Percentiles rank a stretch among this genome's conserved stretches.
Evolutionary conservation across 1,140 invertebrate species (phyloP).

Genomic region (Gryon sp.): DNA sequence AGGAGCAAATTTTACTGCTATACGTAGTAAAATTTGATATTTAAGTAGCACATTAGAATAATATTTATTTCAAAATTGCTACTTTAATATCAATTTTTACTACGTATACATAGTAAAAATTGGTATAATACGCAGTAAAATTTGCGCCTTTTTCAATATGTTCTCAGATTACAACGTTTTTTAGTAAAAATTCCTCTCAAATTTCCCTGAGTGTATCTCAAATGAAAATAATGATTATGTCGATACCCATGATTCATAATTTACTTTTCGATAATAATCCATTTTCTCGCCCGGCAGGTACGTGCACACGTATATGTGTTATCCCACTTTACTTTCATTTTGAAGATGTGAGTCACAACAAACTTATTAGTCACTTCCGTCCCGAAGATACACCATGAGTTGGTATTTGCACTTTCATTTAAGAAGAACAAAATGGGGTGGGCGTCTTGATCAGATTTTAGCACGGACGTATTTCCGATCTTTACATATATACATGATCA

Average conservation of each 20-base stretch:
- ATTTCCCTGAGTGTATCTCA: too few species aligned
- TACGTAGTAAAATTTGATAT: too few species aligned
- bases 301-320: slow-evolving; percentile 21
- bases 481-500: slow-evolving; percentile 15
- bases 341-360: slow-evolving; percentile 38
- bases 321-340: slow-evolving; percentile 54
- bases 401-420: slow-evolving; percentile 43
- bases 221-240: slow-evolving; percentile 34
- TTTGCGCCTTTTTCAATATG: too few species aligned
- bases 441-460: slow-evolving; percentile 19
- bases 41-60: too few species aligned
- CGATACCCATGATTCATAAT: slow-evolving; percentile 31
- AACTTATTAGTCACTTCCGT: slow-evolving; percentile 36
- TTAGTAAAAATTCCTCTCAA: too few species aligned
- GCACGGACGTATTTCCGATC: slow-evolving; percentile 11
- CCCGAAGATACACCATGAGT: slow-evolving; percentile 46
- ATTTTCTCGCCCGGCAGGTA: slow-evolving; percentile 37
- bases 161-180: too few species aligned
- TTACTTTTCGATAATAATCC: slow-evolving; percentile 39
- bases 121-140: too few species aligned
- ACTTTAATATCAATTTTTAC: too few species aligned
- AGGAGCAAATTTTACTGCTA: too few species aligned
- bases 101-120: too few species aligned
- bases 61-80: too few species aligned
- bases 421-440: too few species aligned